Base-by-base conservation (phyloP, 2,888 invertebrate species). In the Dasysyrphus albostriatus region DNA sequence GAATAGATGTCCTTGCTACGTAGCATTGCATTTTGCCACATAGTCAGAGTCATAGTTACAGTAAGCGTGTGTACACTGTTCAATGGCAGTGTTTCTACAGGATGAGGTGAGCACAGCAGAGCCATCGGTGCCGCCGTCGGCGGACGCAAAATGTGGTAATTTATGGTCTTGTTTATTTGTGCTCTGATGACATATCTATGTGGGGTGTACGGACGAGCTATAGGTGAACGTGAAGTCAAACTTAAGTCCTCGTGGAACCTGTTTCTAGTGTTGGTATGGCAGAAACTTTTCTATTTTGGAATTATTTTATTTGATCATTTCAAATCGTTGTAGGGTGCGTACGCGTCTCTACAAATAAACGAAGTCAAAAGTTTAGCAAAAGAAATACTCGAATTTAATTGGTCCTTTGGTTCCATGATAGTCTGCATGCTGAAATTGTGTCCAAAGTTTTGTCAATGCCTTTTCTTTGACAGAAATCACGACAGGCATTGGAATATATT, bases 111-210 rank as follows among this genome's bases (percentile, higher is more conserved):
- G 61, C 80, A 54, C 19, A 44, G 47, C 14, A 29, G 42, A 12
- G 65, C 74, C 78, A 72, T 83, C 67, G 83, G 82, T 74, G 85
- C 73, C 74, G 78, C 81, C 70, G 69, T 82, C 70, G 82, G 87
- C 78, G 75, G 72, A 83, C 83, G 67, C 78, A 82, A 78, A 83
- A 87, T 87, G 87, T 83, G 78, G 83, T 87, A 87, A 87, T 87
- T 87, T 87, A 87, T 83, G 72, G 74, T 83, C 78, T 83, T 87
- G 87, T 87, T 87, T 87, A 82, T 87, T 87, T 83, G 79, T 78
- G 59, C 83, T 67, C 70, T 65, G 77, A 78, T 87, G 78, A 79
- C 75, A 87, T 82, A 85, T 74, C 74, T 74, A 54, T 73, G 74
- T 77, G 49, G 54, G 42, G 29, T 54, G n/a, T n/a, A 44, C 10